phyloP scores from a whole-genome alignment of 2,113 vertebrate genomes.

The Limanda limanda region DNA sequence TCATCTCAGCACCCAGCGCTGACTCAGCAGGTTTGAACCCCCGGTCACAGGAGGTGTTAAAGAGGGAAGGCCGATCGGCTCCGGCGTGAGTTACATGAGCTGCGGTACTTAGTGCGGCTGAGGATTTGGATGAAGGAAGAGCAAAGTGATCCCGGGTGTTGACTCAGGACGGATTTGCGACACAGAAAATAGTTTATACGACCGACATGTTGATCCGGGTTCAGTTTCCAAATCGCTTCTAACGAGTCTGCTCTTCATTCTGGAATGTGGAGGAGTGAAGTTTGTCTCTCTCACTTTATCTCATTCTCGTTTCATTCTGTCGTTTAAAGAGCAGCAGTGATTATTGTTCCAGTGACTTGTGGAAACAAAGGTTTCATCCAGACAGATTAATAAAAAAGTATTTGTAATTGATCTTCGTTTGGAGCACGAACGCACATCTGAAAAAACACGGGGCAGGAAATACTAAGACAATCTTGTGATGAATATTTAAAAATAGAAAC shows the following conservation, averaged over 20 bases:
- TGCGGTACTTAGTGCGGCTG: conserved; percentile 62
- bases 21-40: conserved; percentile 55
- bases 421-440: no score
- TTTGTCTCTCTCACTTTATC: not conserved
- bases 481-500: no score
- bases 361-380: not conserved
- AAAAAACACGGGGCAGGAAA: no score
- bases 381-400: not conserved
- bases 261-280: not conserved
- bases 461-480: no score
- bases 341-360: not conserved
- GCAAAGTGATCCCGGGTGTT: conserved; percentile 60
- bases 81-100: conserved; percentile 72
- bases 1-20: conserved; percentile 45
- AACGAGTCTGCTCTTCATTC: not conserved
- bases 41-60: conserved; percentile 65
- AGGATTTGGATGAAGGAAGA: conserved; percentile 72
- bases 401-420: no score
- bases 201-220: conserved; percentile 5
- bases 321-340: not conserved
- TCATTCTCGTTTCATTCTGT: not conserved
- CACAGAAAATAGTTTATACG: conserved; percentile 49
- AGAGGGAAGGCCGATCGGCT: conserved; percentile 66
- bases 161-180: conserved; percentile 61
- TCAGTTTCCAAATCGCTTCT: not conserved